A percentile compares a stretch with the other conserved stretches of the same genome.
These are phyloP conservation scores for Pangasius larnaudii DNA, from an alignment of 2,797 vertebrate species.

Conservation along the genomic window DNA sequence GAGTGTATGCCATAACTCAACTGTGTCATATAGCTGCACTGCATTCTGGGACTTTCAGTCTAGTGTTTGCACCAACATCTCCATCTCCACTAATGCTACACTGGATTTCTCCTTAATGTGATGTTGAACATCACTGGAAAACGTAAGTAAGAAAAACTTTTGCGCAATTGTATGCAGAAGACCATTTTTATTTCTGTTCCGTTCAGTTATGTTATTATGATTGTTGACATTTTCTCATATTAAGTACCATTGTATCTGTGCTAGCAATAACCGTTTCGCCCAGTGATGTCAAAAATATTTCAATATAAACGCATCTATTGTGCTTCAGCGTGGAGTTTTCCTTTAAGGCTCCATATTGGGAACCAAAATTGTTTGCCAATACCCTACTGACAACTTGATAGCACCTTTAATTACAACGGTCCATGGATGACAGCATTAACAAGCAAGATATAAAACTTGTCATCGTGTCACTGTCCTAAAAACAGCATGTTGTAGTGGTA, in stretches of 20 bases:
- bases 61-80: not conserved
- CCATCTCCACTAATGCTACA: not conserved
- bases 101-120: not conserved
- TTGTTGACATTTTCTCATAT: not conserved
- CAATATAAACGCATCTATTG: not conserved
- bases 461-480: not conserved
- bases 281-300: not conserved
- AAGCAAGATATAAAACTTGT: not conserved
- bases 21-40: not conserved
- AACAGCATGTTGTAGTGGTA: not conserved
- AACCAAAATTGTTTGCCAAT: not conserved
- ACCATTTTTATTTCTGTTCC: not conserved
- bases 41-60: not conserved
- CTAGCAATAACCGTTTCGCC: not conserved
- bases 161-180: no score
- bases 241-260: not conserved
- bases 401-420: not conserved
- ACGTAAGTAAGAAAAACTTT: not conserved
- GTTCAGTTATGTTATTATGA: not conserved
- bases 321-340: no score
- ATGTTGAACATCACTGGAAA: not conserved
- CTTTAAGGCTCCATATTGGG: not conserved
- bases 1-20: not conserved
- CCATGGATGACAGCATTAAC: not conserved
- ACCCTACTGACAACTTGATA: not conserved